phyloP scores from a whole-genome alignment of 2,113 vertebrate species.

The Calyptomena viridis region DNA sequence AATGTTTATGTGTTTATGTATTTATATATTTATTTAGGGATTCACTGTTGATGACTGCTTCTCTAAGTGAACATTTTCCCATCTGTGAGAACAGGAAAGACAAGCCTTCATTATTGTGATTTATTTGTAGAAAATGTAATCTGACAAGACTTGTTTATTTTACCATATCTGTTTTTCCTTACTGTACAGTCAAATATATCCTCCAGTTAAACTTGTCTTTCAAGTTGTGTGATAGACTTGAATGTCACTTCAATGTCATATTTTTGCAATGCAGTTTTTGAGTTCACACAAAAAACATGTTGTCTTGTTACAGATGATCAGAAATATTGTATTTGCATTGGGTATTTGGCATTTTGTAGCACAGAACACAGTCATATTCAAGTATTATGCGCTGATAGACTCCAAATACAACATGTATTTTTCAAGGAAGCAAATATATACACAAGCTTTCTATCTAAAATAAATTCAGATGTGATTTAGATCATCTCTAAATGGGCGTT shows the following conservation, averaged over 20 bases:
- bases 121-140: conserved; percentile 21
- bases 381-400: background rate
- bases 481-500: background rate
- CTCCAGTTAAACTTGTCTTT: background rate
- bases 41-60: background rate
- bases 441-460: background rate
- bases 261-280: background rate
- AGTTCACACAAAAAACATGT: background rate
- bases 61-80: background rate
- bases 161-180: background rate
- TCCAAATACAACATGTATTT: background rate
- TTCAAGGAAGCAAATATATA: background rate
- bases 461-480: background rate
- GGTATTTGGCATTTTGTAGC: background rate
- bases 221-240: background rate
- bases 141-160: conserved; percentile 14
- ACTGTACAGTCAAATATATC: background rate
- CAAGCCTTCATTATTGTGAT: background rate
- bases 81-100: background rate
- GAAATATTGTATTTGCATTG: background rate
- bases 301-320: background rate
- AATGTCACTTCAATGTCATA: background rate
- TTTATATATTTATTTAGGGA: background rate
- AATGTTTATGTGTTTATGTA: background rate
- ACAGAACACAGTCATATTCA: background rate